Base-by-base conservation (phyloP, 2,888 invertebrate genomes). In the Dichetophora obliterata region DNA sequence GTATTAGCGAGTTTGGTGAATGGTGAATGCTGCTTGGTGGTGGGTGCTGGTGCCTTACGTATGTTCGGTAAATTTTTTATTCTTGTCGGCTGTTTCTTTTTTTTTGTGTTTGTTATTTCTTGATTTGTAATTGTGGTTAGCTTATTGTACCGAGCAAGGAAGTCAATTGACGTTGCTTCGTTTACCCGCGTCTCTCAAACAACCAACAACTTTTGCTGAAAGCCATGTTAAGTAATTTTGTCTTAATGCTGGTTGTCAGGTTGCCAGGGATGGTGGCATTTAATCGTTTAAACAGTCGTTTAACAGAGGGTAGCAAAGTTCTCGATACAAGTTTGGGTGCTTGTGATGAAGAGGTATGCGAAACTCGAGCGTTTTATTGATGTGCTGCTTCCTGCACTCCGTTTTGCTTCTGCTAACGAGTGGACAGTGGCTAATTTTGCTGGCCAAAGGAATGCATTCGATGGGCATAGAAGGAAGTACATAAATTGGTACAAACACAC, bases 361-460 rank as follows among this genome's bases (percentile, higher is more conserved):
- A 27, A n/a, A 22, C 54, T 6, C 8, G 22, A 19, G 54, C 19
- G 19, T 22, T 22, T 22, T 22, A 22, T 54, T 22, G 19, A 54
- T n/a, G 54, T 31, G 65, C 19, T 37, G 9, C 43, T 34, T 37
- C 19, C n/a, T 37, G 34, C 34, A 16, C 65, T 14, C 14, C n/a
- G 19, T 37, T 66, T 19, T n/a, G 2, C 66, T 66, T 66, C 43
- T 11, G 11, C 43, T 11, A 2, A 11, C 11, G 43, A 43, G 43
- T 43, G 43, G 37, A 34, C 37, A 43, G n/a, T 37, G 66, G 50
- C 24, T 50, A 68, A 68, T 68, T 68, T 68, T 5, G 50, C 50
- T 11, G 27, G 27, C 22, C 50, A 68, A 27, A 5, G 14, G 24
- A 50, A 24, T 24, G 65, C 37, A 37, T 27, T 31, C 19, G 16